Percentiles rank a stretch among this genome's conserved stretches.
Evolutionary conservation across 2,888 invertebrate species (phyloP).

Genomic region (Diloba caeruleocephala): DNA sequence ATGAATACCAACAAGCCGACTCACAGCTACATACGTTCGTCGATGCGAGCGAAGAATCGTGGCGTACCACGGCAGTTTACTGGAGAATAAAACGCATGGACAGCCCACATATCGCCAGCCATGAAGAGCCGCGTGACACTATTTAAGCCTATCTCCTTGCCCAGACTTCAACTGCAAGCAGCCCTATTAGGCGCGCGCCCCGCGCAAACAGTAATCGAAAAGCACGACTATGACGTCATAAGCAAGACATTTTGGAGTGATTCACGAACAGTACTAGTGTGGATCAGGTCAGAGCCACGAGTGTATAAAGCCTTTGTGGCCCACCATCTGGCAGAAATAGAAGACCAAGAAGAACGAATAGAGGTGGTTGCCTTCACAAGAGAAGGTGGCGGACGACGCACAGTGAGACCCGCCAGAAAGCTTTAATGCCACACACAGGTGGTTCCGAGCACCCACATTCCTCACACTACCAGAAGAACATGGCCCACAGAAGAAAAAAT

Average conservation of each 20-base stretch:
- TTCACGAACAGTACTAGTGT: not conserved
- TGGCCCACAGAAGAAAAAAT: not conserved
- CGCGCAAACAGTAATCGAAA: not conserved
- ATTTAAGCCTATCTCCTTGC: not conserved
- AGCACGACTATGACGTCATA: not conserved
- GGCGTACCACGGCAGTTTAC: not conserved
- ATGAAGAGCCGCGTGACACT: not conserved
- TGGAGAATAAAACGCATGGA: not conserved
- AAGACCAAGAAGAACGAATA: not conserved
- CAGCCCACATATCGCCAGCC: not conserved
- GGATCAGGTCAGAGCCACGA: not conserved
- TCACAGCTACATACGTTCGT: not conserved
- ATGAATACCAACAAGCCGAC: no score
- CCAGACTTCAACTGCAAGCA: not conserved
- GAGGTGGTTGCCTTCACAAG: not conserved
- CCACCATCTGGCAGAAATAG: not conserved
- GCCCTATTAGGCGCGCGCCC: not conserved
- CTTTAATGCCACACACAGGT: not conserved
- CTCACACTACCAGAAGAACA: not conserved
- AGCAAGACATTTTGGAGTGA: not conserved
- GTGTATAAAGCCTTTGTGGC: not conserved
- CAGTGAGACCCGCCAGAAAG: not conserved
- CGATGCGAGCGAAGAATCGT: not conserved
- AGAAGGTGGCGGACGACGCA: not conserved
- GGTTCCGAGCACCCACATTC: not conserved